Evolutionary conservation across 2,113 vertebrate species (phyloP), one percentile per base, ranked within the genome.

Genomic region (Oxyruncus cristatus): DNA sequence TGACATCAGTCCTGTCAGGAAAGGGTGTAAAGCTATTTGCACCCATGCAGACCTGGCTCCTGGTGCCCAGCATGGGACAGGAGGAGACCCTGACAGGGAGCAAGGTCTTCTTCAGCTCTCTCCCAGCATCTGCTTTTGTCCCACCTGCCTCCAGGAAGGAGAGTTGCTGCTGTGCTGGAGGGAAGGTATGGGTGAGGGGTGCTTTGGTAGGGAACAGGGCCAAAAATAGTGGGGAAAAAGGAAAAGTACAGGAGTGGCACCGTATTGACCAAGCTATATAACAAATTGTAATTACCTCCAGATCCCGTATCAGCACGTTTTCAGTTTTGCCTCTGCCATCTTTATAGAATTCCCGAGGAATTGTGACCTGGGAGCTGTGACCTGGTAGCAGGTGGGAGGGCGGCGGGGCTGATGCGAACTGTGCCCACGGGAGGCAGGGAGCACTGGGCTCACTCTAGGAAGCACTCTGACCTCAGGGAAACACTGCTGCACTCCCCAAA

Each of bases 61-160:
- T 12, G 7, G 35, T 11, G 13, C 46, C 37, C 1, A 22, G 20
- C 0, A 2, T 3, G 27, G 56, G 55, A 53, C 15, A 27, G 27
- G 56, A 46, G 37, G 35, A 24, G 62, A 12, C 2, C 30, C 72
- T 22, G 62, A 77, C 26, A 24, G 35, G 35, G 16, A 14, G 26
- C 2, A 27, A 4, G 11, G 5, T 28, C 28, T 17, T 56, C 78
- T 33, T 42, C 3, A 3, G n/a, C 42, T 41, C 46, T 18, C 19
- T 50, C 19, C 56, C 3, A 1, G 3, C 2, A 1, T 5, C 52
- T 3, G 0, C 20, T 9, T 9, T 12, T 23, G 9, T 47, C 55
- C 66, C 59, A 5, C 39, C 44, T 18, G 33, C 33, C 16, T 21
- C 21, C 32, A 11, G 47, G n/a, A 56, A 5, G 0, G 1, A 21